Evolutionary conservation across 1,140 invertebrate genomes (phyloP).

Genomic region (Mercenaria mercenaria): DNA sequence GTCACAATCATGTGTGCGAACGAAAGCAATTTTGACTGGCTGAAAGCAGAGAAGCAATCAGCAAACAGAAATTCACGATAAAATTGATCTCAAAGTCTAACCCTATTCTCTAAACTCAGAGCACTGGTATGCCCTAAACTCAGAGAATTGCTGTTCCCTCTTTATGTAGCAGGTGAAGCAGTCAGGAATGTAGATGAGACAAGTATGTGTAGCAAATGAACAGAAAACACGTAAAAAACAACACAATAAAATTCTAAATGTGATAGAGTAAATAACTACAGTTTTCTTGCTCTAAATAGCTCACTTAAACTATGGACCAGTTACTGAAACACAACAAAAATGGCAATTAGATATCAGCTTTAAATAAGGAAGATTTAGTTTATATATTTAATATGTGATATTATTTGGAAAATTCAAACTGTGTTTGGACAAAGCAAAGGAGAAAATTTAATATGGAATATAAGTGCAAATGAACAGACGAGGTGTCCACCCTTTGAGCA

Average conservation of each 20-base stretch:
- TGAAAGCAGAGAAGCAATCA: too few relatives aligned
- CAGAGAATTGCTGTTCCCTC: not conserved
- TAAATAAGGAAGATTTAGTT: too few relatives aligned
- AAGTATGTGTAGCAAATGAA: too few relatives aligned
- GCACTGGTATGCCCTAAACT: not conserved
- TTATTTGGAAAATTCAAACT: too few relatives aligned
- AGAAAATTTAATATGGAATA: too few relatives aligned
- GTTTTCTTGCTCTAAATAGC: not conserved
- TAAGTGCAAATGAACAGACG: too few relatives aligned
- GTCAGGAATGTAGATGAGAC: not conserved
- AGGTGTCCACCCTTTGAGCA: too few relatives aligned
- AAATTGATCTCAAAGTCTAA: not conserved
- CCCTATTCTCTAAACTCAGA: not conserved
- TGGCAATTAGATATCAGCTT: not conserved
- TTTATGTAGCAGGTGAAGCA: not conserved
- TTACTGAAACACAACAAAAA: conserved; percentile 23
- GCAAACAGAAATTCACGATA: not conserved
- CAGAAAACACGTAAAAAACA: too few relatives aligned
- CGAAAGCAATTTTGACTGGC: too few relatives aligned
- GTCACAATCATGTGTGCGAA: too few relatives aligned
- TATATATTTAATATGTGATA: too few relatives aligned
- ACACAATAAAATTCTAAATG: not conserved
- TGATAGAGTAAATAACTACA: not conserved
- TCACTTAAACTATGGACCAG: conserved; percentile 23
- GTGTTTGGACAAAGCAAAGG: too few relatives aligned